Evolutionary conservation across 2,888 invertebrate species (phyloP), one percentile per base, ranked within the genome.

Genomic region (Polydrusus cervinus): DNA sequence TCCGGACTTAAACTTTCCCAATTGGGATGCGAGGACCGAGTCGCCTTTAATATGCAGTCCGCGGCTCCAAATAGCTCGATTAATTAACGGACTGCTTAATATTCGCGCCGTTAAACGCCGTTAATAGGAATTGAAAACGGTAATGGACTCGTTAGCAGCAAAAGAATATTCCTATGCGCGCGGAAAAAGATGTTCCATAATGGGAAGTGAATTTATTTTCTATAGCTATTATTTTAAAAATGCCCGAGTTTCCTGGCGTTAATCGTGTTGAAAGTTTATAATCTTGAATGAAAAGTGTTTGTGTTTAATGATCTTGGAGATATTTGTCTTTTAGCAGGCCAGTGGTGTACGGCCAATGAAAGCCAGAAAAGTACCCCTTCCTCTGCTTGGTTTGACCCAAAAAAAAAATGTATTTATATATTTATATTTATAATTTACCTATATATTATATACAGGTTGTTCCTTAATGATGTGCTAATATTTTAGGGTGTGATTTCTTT

Each of bases 101-200:
- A 77, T 77, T 74, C 77, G 47, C 13, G 13, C 74, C 77, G 67
- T 77, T 77, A 77, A 74, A 55, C 66, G 77, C 67, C 67, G 67
- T 66, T 74, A 77, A 77, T 77, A 74, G 74, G 73, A 77, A 77
- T 71, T 77, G 71, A 73, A 77, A 77, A 77, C 67, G 77, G 74
- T 74, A 77, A 77, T 77, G 77, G 74, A 74, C 71, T 61, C 77
- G 77, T 77, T 77, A 68, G 47, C 20, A 72, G 69, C 64, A 47
- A 76, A 76, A 76, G 72, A 69, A 72, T 76, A 76, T 40, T 72
- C 43, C 60, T 40, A 1, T 13, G 30, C 49, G 14, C n/a, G 61
- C 11, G 25, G 53, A 76, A 64, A 68, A 72, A 68, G 76, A 71
- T 49, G 47, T 62, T 53, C 40, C 47, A 47, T 76, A 72, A 76